Base-by-base conservation (phyloP, 1,140 invertebrate genomes). In the Catajapyx aquilonaris region DNA sequence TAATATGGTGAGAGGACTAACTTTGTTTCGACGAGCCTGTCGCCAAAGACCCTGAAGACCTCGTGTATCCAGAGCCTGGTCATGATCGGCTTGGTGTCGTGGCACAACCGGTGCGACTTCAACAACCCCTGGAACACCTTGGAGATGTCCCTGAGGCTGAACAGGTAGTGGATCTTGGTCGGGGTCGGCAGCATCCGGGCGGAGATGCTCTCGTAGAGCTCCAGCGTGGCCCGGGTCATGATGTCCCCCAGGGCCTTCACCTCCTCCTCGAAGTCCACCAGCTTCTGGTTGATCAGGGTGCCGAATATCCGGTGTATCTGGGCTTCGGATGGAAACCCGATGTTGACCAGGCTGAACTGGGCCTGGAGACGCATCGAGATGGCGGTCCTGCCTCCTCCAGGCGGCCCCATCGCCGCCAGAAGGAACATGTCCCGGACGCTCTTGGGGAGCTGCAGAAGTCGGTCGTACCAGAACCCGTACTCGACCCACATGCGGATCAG, bases 101-200 rank as follows among this genome's bases (percentile, higher is more conserved):
- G 73, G 49, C 70, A 73, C 42, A 80, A 71, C 43, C 69, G 74
- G 51, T 77, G 67, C 42, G 72, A 71, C 43, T 79, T 57, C 16
- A 88, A 51, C 17, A 87, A 46, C 2, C 81, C 83, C 66, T 80
- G 66, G 47, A 73, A 73, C 23, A 73, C 52, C 67, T 71, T 81
- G 2, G 81, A 85, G 44, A 88, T 84, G 51, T 87, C 83, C 43
- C 80, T 61, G 41, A 90, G 53, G 55, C 84, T 87, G 57, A 87
- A 87, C 11, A 85, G 55, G 46, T 87, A 90, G 54, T 90, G 83
- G 47, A 83, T 84, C 52, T 86, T 87, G 22, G 71, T 68, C 1
- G 83, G 83, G 2, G 81, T 86, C 1, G 84, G 83, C 31, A 86
- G 51, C 63, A 87, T 71, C 48, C 72, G 75, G 2, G 51, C 50